phyloP scores from a whole-genome alignment of 2,888 invertebrate species.

The Xylophagus ater region DNA sequence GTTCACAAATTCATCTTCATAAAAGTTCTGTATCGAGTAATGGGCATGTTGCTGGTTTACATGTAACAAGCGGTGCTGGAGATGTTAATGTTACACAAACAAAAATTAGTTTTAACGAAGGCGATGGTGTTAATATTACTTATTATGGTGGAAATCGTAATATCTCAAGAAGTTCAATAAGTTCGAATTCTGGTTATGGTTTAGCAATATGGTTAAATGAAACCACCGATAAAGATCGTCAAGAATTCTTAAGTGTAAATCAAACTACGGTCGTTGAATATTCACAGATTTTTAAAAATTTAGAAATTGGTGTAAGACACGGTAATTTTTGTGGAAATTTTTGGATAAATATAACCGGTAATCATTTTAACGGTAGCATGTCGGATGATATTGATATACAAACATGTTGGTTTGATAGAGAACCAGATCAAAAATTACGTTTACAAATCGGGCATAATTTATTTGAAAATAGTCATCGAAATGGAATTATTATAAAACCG shows the following conservation, averaged over 20 bases:
- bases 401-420: constrained; percentile 60
- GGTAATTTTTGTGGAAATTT: constrained; percentile 85
- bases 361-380: constrained; percentile 68
- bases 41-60: constrained; percentile 81
- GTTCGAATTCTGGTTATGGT: constrained; percentile 81
- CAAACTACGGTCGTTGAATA: constrained; percentile 81
- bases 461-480: constrained; percentile 63
- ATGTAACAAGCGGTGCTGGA: constrained; percentile 81
- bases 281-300: constrained; percentile 75
- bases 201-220: constrained; percentile 84
- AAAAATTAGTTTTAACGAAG: constrained; percentile 78
- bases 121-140: constrained; percentile 92
- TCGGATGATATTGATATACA: constrained; percentile 70
- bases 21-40: constrained; percentile 75
- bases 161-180: constrained; percentile 73
- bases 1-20: constrained; percentile 79
- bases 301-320: constrained; percentile 77
- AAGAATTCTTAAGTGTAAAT: constrained; percentile 67
- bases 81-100: constrained; percentile 90
- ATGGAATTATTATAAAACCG: constrained; percentile 68
- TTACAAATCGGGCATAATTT: constrained; percentile 79
- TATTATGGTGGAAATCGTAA: constrained; percentile 90
- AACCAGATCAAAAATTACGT: constrained; percentile 42
- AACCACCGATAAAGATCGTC: constrained; percentile 47
- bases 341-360: constrained; percentile 87